Percentiles rank a stretch among this genome's conserved stretches.
Evolutionary conservation across 2,113 vertebrate species (phyloP).

Genomic region (Corynorhinus townsendii): DNA sequence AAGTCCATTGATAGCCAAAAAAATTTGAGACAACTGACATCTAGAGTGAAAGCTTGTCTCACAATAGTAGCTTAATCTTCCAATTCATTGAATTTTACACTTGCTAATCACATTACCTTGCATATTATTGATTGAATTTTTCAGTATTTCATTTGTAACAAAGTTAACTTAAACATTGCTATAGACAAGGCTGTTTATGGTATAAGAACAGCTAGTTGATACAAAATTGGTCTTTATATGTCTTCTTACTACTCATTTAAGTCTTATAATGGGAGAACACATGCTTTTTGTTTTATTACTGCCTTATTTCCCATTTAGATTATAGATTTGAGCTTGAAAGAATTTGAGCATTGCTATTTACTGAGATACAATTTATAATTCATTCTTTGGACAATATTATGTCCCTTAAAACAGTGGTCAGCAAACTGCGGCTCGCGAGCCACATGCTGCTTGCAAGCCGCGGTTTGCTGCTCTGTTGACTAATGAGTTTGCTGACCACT

Average conservation of each 20-base stretch:
- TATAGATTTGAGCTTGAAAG: not conserved
- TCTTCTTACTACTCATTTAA: not conserved
- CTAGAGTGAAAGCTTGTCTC: not conserved
- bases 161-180: not conserved
- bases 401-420: not conserved
- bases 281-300: not conserved
- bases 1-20: not conserved
- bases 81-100: not conserved
- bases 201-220: not conserved
- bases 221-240: not conserved
- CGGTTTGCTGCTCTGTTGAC: too few relatives aligned
- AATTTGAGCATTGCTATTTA: conserved; percentile 26
- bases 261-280: not conserved
- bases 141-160: not conserved
- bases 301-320: not conserved
- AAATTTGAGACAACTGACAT: not conserved
- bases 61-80: not conserved
- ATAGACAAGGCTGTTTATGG: not conserved
- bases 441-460: too few relatives aligned
- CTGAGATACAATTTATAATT: not conserved
- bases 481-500: too few relatives aligned
- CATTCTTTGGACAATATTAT: conserved; percentile 20
- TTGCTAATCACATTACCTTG: not conserved
- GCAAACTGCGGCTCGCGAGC: too few relatives aligned
- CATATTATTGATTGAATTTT: not conserved